Conservation (phyloP, 2,888 invertebrate genomes). For the Drosophila engyochracea region DNA sequence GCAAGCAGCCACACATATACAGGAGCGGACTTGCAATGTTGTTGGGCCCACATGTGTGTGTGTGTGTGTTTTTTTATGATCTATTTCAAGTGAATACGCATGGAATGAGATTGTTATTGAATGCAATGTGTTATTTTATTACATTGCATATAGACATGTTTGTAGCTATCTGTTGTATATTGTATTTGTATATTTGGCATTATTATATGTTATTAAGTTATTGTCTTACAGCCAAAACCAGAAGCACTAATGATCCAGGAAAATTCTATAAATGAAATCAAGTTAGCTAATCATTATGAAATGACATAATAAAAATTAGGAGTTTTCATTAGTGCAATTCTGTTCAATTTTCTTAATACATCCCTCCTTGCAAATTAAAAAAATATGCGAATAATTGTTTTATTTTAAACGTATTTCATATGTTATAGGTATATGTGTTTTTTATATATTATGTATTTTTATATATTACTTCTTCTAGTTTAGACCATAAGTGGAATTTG, state of each 20-base stretch:
- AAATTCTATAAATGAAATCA: not conserved
- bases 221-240: not conserved
- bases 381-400: not conserved
- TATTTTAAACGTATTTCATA: not conserved
- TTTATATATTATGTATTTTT: too few relatives aligned
- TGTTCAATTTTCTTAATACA: not conserved
- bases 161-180: not conserved
- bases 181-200: not conserved
- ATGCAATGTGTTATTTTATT: not conserved
- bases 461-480: not conserved
- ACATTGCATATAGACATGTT: not conserved
- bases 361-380: rapidly evolving
- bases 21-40: conserved; percentile 37
- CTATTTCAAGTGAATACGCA: conserved; percentile 13
- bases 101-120: not conserved
- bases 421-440: not conserved
- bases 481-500: not conserved
- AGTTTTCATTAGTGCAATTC: not conserved
- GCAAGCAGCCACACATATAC: conserved; percentile 30
- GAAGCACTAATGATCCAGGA: not conserved
- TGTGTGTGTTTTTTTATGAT: not conserved
- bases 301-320: not conserved
- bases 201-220: not conserved
- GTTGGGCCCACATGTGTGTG: conserved; percentile 18
- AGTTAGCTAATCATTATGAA: not conserved